Evolutionary conservation across 2,797 vertebrate species (phyloP).

Genomic region (Propithecus deckenii): DNA sequence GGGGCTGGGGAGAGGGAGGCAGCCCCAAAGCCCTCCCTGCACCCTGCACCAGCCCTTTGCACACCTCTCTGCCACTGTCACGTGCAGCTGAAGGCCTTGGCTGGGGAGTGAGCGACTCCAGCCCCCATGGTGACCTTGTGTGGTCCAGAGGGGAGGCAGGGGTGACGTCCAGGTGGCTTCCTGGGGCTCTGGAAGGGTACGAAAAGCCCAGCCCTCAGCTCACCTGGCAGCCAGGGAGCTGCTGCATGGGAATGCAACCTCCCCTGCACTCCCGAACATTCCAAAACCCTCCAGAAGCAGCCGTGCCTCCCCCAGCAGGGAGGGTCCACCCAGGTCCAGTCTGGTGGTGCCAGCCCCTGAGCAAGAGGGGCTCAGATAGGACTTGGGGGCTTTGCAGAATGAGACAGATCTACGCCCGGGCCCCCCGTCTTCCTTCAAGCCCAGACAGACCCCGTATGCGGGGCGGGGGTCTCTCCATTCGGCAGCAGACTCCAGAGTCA

Average conservation of each 20-base stretch:
- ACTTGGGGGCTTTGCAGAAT: background rate
- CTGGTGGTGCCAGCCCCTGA: slow-evolving; percentile 32
- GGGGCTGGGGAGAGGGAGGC: background rate
- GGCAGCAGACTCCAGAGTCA: background rate
- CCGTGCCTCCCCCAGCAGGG: background rate
- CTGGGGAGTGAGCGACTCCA: background rate
- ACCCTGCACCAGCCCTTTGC: background rate
- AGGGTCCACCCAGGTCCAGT: background rate
- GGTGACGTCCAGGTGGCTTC: fast-evolving
- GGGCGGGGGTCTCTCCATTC: background rate
- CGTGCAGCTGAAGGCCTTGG: background rate
- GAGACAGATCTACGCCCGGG: background rate
- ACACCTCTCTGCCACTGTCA: background rate
- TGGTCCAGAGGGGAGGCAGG: fast-evolving
- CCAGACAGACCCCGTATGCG: background rate
- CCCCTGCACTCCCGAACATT: slow-evolving; percentile 52
- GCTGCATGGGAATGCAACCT: background rate
- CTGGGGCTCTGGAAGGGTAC: background rate
- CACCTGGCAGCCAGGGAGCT: background rate
- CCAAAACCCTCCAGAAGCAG: background rate
- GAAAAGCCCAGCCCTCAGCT: background rate
- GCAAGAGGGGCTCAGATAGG: background rate
- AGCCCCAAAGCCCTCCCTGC: background rate
- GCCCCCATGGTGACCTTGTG: fast-evolving
- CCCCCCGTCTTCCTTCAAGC: background rate